Base-by-base conservation (phyloP, 1,140 invertebrate species). In the Choristoneura fumiferana region DNA sequence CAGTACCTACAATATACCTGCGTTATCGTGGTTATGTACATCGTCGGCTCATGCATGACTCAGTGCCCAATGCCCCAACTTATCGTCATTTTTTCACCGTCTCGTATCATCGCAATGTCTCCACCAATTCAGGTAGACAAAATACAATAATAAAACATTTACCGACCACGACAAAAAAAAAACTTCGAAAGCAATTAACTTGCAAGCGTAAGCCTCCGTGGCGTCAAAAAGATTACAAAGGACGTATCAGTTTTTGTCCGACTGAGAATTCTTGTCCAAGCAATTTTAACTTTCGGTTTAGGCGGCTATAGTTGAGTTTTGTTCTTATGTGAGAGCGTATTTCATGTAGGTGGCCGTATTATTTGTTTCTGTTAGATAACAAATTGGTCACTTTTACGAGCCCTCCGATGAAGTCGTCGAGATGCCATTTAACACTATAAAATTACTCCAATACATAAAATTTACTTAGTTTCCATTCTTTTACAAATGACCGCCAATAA, bases 171-270 rank as follows among this genome's bases (percentile, higher is more conserved):
- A 34, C 49, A 77, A 76, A 79, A 83, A 79, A 78, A 76, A 55
- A 59, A 78, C 73, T 81, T 73, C 67, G 37, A 70, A 82, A 83
- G 78, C 82, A 87, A 87, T 87, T 87, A 87, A 84, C 73, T 79
- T 60, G 61, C 43, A 63, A 71, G 22, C 22, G 67, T 86, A 84
- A 82, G 67, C 74, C 74, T 73, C 61, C 45, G 61, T 84, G 85
- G 85, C 85, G 85, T 88, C 84, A 87, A 75, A 57, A 66, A 80
- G 81, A 86, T 85, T 85, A 87, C 79, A 83, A 82, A 75, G 74
- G 77, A 84, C 73, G 85, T 87, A 82, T 84, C 81, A 80, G 74
- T 73, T 78, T 81, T 81, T 81, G 68, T 67, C 29, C 56, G 12
- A 5, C 22, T 49, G 40, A 39, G 33, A n/a, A 33, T 35, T 8